Conservation (phyloP, 2,888 invertebrate genomes). For the Noctua fimbriata region DNA sequence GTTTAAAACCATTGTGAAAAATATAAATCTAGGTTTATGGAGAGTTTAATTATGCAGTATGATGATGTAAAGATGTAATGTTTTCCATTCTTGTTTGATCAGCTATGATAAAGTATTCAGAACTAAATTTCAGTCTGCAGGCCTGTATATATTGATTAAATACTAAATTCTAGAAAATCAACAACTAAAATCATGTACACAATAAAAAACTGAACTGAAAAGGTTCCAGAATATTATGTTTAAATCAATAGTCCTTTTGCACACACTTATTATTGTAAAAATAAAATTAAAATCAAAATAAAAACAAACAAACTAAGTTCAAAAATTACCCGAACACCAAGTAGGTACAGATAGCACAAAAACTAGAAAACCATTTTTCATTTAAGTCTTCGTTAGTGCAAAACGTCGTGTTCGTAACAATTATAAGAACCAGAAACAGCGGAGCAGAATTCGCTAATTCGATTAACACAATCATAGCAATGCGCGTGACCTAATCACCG, state of each 20-base stretch:
- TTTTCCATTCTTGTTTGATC: background rate
- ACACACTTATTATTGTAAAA: background rate
- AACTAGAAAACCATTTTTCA: background rate
- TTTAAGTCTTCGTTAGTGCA: background rate
- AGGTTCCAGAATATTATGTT: background rate
- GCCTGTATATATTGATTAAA: no score
- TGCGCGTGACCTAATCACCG: constrained; percentile 72
- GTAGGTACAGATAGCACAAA: background rate
- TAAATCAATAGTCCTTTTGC: background rate
- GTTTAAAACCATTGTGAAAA: background rate
- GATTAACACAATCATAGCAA: constrained; percentile 71
- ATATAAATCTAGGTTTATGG: background rate
- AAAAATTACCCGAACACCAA: background rate
- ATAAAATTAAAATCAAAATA: background rate
- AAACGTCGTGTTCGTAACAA: constrained; percentile 7
- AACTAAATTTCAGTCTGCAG: background rate
- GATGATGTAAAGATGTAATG: no score
- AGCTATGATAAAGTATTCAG: background rate
- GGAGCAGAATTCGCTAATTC: constrained; percentile 71
- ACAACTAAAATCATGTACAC: background rate
- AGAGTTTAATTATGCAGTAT: background rate
- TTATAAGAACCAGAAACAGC: constrained; percentile 44
- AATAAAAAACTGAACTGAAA: background rate
- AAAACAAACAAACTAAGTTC: background rate
- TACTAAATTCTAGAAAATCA: background rate